Percentiles rank a stretch among this genome's conserved stretches.
Evolutionary conservation across 2,797 vertebrate genomes (phyloP).

Genomic region (Bradypodion ventrale): DNA sequence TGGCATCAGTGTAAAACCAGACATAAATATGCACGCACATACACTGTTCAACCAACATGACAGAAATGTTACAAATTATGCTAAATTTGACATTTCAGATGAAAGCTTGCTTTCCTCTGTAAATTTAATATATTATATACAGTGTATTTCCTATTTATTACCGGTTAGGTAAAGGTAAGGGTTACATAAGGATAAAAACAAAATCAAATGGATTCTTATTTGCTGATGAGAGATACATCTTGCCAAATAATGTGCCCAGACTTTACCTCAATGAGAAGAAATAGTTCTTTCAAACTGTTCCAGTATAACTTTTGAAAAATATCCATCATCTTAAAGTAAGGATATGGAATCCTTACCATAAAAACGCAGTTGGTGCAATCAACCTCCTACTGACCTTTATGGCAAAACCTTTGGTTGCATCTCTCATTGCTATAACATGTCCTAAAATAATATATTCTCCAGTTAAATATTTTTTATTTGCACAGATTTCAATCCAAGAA

Average conservation of each 20-base stretch:
- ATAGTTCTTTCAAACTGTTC: not conserved
- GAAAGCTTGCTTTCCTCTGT: not conserved
- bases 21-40: not conserved
- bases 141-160: not conserved
- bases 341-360: constrained; percentile 21
- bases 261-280: not conserved
- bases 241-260: not conserved
- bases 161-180: not conserved
- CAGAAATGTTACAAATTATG: not conserved
- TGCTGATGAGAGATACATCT: not conserved
- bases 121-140: not conserved
- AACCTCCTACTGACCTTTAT: not conserved
- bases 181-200: no score
- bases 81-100: not conserved
- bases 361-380: constrained; percentile 24
- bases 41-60: not conserved
- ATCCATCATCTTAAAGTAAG: accelerated
- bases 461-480: not conserved
- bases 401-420: not conserved
- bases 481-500: not conserved
- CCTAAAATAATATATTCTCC: not conserved
- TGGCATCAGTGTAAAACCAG: not conserved
- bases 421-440: not conserved
- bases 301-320: constrained; percentile 10
- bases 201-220: not conserved